These are phyloP conservation scores for Vulpes vulpes DNA, from an alignment of 2,113 vertebrate species.

Conservation along the genomic window DNA sequence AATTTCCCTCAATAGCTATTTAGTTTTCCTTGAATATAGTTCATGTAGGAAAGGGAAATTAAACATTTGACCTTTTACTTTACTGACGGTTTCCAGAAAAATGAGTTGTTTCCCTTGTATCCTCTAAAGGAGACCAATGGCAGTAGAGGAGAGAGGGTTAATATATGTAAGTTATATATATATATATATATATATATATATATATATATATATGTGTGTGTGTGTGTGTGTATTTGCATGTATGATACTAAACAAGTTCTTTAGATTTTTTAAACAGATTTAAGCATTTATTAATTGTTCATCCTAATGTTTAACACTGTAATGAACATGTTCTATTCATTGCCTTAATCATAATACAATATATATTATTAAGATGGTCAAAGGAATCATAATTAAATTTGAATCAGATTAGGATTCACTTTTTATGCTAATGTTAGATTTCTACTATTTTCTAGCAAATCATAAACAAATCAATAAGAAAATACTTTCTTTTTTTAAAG, in stretches of 20 bases:
- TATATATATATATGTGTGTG: no score
- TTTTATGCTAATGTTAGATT: conserved; percentile 37
- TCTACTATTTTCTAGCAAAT: conserved; percentile 27
- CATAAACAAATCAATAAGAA: background rate
- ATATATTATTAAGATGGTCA: conserved; percentile 21
- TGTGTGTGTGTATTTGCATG: background rate
- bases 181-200: background rate
- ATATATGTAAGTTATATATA: background rate
- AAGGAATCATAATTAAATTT: conserved; percentile 49
- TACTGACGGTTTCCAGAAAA: conserved; percentile 3
- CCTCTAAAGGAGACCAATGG: background rate
- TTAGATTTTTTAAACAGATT: background rate
- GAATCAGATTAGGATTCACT: conserved; percentile 17
- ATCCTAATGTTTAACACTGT: background rate
- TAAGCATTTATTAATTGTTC: background rate
- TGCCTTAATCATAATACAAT: conserved; percentile 24
- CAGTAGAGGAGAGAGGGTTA: background rate
- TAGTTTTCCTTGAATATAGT: conserved; percentile 34
- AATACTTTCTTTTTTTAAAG: background rate
- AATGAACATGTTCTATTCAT: background rate
- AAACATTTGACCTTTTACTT: conserved; percentile 12
- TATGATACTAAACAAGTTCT: background rate
- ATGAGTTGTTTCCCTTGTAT: background rate
- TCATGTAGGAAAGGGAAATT: background rate
- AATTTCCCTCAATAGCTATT: background rate